Base-by-base conservation (phyloP, 1,140 invertebrate genomes). In the Aphis gossypii region DNA sequence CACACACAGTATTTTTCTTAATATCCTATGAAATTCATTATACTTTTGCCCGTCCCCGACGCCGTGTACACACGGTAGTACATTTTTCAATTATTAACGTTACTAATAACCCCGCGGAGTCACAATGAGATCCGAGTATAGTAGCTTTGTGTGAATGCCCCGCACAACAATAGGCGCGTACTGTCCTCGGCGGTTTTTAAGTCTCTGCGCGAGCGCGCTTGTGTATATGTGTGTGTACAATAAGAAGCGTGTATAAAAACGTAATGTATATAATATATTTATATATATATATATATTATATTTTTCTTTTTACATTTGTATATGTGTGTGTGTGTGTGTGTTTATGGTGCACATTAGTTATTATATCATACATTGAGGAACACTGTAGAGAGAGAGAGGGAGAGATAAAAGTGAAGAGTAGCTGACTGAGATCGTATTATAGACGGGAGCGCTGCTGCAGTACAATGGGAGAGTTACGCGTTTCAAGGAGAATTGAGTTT, bases 91-190 rank as follows among this genome's bases (percentile, higher is more conserved):
- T 93, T 84, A 86, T 86, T 41, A 56, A 86, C 35, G 82, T 93
- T 56, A 93, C 92, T 93, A 93, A 93, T 93, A 93, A 93, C 92
- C 92, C 82, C 76, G 51, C 92, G 82, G 92, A 93, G 92, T 93
- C 82, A 86, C 92, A 86, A 86, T 86, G 92, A 54, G 91, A 92
- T 8, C 25, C 46, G 76, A 23, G 76, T n/a, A 30, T 54, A 88
- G 35, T 86, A 46, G 21, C 51, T 93, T 48, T 84, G 46, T 84
- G 92, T 93, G 92, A 84, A 54, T 68, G 92, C 92, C 82, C 90
- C 76, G 46, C 92, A 84, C 92, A 86, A 93, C 92, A 93, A 93
- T 93, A 56, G 92, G 20, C 82, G 82, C 92, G 91, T 90, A 90
- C 30, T 38, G 54, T 90, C 88, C 88, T 41, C 88, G 51, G 23